phyloP scores from a whole-genome alignment of 2,797 vertebrate genomes.

The Emys orbicularis region DNA sequence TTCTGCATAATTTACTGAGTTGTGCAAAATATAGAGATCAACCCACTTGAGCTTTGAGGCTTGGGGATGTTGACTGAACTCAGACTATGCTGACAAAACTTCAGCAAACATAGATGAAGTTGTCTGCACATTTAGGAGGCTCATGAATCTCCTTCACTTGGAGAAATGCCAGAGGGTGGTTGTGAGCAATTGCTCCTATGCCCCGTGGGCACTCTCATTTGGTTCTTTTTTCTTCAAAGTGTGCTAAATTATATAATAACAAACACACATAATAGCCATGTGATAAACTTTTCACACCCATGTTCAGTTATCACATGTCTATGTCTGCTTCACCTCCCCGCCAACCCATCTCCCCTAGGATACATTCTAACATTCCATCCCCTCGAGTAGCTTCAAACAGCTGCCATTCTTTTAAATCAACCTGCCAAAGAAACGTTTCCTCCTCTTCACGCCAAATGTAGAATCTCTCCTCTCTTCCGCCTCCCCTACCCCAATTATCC shows the following conservation, averaged over 20 bases:
- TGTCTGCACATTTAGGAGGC: neutral
- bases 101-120: neutral
- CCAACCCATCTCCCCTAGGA: neutral
- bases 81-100: neutral
- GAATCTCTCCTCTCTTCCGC: neutral
- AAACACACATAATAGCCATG: too few relatives aligned
- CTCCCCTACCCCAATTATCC: neutral
- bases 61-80: neutral
- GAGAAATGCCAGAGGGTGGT: neutral
- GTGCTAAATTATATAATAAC: too few relatives aligned
- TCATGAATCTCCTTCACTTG: neutral
- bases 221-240: neutral
- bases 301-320: rapidly evolving
- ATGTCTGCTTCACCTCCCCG: neutral
- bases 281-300: neutral
- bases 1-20: rapidly evolving
- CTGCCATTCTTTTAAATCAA: constrained; percentile 55
- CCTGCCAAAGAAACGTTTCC: constrained; percentile 30
- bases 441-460: neutral
- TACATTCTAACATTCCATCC: rapidly evolving
- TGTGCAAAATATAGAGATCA: neutral
- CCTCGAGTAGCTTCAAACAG: neutral
- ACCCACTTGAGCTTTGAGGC: neutral
- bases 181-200: neutral
- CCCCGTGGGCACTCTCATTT: neutral